Conservation (phyloP, 1,140 invertebrate genomes). For the Drosophila athabasca region DNA sequence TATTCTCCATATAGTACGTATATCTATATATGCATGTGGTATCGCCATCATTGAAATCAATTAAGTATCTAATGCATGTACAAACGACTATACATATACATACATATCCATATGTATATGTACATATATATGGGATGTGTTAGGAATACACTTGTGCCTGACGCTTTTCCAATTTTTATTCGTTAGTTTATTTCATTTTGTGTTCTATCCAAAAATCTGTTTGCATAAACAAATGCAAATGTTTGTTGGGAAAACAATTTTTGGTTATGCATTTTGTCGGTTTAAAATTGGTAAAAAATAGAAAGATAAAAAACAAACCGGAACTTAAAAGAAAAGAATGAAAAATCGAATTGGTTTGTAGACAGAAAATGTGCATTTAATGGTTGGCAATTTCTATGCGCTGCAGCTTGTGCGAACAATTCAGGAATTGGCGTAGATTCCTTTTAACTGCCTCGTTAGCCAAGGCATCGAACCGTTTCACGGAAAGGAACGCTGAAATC, state of each 20-base stretch:
- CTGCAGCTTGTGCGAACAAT: conserved; percentile 8
- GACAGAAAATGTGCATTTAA: conserved; percentile 65
- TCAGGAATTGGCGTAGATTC: conserved; percentile 49
- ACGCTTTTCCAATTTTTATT: neutral
- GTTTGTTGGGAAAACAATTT: conserved; percentile 38
- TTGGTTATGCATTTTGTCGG: conserved; percentile 10
- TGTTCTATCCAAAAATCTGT: conserved; percentile 21
- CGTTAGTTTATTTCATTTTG: neutral
- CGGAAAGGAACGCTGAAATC: conserved; percentile 59
- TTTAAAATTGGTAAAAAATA: conserved; percentile 4
- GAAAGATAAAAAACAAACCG: neutral
- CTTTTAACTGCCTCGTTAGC: conserved; percentile 72
- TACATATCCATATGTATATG: neutral
- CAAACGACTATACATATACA: no score
- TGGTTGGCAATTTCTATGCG: conserved; percentile 51
- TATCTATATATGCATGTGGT: neutral
- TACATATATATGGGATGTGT: conserved; percentile 1
- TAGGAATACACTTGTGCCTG: conserved; percentile 23
- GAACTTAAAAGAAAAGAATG: neutral
- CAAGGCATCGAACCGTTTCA: conserved; percentile 34
- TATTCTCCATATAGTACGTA: neutral
- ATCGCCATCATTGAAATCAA: conserved; percentile 36
- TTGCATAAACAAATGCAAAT: conserved; percentile 39
- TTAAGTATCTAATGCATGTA: conserved; percentile 27
- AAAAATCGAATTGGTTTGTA: conserved; percentile 7